phyloP scores from a whole-genome alignment of 2,113 vertebrate species.

The Ascaphus truei region DNA sequence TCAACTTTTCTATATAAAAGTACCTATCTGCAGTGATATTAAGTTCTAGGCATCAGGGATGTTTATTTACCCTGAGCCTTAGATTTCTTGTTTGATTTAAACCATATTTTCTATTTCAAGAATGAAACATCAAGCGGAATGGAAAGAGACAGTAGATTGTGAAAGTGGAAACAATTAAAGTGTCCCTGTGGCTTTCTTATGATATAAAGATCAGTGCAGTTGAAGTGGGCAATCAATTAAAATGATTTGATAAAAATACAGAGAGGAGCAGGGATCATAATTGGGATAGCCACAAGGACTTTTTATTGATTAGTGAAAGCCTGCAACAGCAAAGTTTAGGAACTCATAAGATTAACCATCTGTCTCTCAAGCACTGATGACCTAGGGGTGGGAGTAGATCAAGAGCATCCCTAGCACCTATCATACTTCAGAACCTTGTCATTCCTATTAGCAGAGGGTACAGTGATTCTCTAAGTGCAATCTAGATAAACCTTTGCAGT shows the following conservation, averaged over 20 bases:
- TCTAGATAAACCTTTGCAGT: not conserved
- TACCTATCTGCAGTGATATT: not conserved
- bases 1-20: no score
- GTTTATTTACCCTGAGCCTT: not conserved
- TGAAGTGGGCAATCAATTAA: constrained; percentile 23
- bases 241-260: constrained; percentile 21
- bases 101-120: not conserved
- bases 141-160: not conserved
- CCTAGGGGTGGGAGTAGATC: constrained; percentile 11
- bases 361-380: not conserved
- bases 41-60: not conserved
- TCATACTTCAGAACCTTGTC: not conserved
- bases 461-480: not conserved
- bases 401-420: not conserved
- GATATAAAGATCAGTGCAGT: constrained; percentile 21
- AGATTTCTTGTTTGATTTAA: not conserved
- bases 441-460: not conserved
- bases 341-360: constrained; percentile 21
- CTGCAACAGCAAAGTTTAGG: constrained; percentile 5
- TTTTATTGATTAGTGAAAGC: constrained; percentile 27
- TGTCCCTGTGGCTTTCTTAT: constrained; percentile 17
- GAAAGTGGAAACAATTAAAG: constrained; percentile 10
- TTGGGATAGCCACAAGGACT: constrained; percentile 24
- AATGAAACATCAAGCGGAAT: not conserved
- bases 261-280: constrained; percentile 14